Evolutionary conservation across 2,888 invertebrate species (phyloP).

Genomic region (Netelia melanura): DNA sequence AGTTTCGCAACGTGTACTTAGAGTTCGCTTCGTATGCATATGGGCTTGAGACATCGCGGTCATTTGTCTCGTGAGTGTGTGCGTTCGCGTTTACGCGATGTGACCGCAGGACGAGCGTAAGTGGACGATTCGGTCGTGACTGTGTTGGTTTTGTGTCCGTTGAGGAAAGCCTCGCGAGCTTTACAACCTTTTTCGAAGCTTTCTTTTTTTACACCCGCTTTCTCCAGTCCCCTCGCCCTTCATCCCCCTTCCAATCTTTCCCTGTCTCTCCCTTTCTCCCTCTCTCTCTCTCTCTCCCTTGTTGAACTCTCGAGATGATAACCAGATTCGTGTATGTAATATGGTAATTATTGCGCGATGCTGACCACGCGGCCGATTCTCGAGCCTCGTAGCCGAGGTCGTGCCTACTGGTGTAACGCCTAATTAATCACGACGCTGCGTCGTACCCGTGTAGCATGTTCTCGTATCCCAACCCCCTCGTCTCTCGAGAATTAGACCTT

Average conservation of each 20-base stretch:
- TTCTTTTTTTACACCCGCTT: constrained; percentile 21
- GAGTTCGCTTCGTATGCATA: constrained; percentile 43
- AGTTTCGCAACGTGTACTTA: constrained; percentile 65
- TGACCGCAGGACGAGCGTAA: constrained; percentile 42
- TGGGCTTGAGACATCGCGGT: constrained; percentile 43
- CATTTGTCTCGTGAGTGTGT: constrained; percentile 8
- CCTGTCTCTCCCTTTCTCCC: neutral
- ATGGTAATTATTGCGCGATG: constrained; percentile 60
- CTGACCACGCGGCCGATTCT: constrained; percentile 53
- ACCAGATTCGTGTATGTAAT: constrained; percentile 57
- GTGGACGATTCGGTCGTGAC: constrained; percentile 33
- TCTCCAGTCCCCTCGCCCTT: neutral
- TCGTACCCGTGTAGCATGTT: constrained; percentile 19
- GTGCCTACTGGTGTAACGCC: constrained; percentile 46
- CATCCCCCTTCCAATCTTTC: neutral
- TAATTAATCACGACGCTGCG: constrained; percentile 63
- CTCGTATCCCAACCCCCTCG: neutral
- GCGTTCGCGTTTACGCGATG: constrained; percentile 18
- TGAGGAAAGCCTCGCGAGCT: constrained; percentile 19
- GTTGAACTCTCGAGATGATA: constrained; percentile 30
- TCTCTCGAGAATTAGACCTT: constrained; percentile 39
- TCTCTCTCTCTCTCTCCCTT: neutral
- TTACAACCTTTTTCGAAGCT: constrained; percentile 23
- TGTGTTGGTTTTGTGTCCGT: neutral
- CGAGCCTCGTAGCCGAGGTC: constrained; percentile 44